Conservation (phyloP, 1,140 invertebrate species). For the Drosophila subpulchrella region DNA sequence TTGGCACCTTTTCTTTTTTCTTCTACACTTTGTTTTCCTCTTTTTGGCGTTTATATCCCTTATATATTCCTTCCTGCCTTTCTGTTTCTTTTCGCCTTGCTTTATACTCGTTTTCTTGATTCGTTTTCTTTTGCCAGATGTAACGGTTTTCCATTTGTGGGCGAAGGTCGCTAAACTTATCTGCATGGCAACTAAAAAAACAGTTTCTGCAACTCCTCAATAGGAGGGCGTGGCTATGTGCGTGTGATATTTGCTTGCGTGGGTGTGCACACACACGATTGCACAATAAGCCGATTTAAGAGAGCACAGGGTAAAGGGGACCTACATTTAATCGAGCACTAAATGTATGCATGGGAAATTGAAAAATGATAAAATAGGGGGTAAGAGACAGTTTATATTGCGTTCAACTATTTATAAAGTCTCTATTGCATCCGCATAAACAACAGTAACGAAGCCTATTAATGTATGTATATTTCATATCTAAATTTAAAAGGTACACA, state of each 20-base stretch:
- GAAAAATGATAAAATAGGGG: slow-evolving; percentile 34
- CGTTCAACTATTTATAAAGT: slow-evolving; percentile 9
- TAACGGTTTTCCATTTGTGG: slow-evolving; percentile 56
- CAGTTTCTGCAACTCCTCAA: slow-evolving; percentile 37
- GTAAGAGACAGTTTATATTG: neutral
- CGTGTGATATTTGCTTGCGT: slow-evolving; percentile 37
- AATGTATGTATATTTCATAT: too few species aligned
- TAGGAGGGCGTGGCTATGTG: slow-evolving; percentile 38
- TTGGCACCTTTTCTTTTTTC: slow-evolving; percentile 69
- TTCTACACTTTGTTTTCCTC: slow-evolving; percentile 14
- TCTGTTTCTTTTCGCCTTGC: slow-evolving; percentile 57
- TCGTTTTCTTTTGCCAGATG: slow-evolving; percentile 10
- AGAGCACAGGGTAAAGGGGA: slow-evolving; percentile 15
- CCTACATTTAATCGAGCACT: slow-evolving; percentile 71
- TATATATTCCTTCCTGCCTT: slow-evolving; percentile 40
- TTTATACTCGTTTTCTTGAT: slow-evolving; percentile 48
- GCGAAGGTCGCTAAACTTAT: slow-evolving; percentile 78
- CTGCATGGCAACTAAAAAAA: slow-evolving; percentile 54
- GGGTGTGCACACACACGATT: slow-evolving; percentile 65
- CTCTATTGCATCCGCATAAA: neutral
- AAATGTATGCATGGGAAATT: slow-evolving; percentile 66
- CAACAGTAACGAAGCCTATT: too few species aligned
- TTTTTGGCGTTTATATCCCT: neutral
- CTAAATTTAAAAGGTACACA: too few species aligned
- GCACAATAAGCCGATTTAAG: slow-evolving; percentile 71